These are phyloP conservation scores for Nestor notabilis DNA, from an alignment of 2,113 vertebrate genomes.

Conservation along the genomic window DNA sequence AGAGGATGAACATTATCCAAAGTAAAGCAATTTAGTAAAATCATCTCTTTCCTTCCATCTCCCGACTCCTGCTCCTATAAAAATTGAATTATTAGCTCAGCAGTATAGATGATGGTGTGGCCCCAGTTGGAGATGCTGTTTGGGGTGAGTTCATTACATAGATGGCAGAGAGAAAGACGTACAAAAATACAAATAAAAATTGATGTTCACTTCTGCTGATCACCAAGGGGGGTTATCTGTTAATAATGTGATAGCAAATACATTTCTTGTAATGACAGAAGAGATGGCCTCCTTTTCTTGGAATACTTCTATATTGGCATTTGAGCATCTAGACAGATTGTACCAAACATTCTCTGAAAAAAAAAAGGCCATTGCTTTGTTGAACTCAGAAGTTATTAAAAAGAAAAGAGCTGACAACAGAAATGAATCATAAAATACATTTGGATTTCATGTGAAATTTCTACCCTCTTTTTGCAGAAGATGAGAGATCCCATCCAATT, in stretches of 20 bases:
- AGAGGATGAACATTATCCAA: constrained; percentile 51
- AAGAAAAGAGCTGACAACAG: constrained; percentile 40
- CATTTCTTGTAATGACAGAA: not conserved
- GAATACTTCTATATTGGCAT: not conserved
- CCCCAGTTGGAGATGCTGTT: not conserved
- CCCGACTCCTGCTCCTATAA: not conserved
- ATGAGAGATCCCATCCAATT: not conserved
- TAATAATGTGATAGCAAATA: not conserved
- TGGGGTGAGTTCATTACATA: constrained; percentile 50
- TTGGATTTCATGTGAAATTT: constrained; percentile 22
- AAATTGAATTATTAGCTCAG: constrained; percentile 58
- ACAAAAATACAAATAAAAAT: constrained; percentile 42
- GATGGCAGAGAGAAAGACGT: not conserved
- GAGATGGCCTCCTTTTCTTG: not conserved
- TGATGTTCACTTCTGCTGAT: constrained; percentile 29
- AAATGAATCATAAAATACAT: not conserved
- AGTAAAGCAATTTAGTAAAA: constrained; percentile 71
- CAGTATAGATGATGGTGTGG: constrained; percentile 34
- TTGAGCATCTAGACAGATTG: constrained; percentile 31
- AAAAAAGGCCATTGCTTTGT: not conserved
- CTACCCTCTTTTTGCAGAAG: not conserved
- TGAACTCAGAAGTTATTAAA: constrained; percentile 40
- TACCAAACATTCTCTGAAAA: constrained; percentile 3
- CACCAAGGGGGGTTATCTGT: not conserved
- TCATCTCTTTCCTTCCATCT: not conserved